Base-by-base conservation (phyloP, 2,888 invertebrate species). In the Anorthoa munda region DNA sequence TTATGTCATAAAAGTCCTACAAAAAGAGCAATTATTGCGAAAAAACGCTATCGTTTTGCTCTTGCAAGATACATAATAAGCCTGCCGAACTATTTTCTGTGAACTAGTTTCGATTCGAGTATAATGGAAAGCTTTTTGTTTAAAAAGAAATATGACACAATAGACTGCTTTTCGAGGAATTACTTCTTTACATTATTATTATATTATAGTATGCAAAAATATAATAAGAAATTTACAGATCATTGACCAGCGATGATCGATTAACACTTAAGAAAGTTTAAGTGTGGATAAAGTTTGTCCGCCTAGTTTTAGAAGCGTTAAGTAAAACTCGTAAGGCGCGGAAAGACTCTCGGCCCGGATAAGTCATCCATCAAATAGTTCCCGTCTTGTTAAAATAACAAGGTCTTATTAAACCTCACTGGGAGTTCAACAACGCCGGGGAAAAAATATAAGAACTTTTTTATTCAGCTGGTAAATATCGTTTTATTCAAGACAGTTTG, bases 321-420 rank as follows among this genome's bases (percentile, higher is more conserved):
- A 94, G 93, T 94, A 93, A 94, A 94, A 94, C 93, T 94, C 86
- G 66, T 81, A 81, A 87, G 85, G 87, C 82, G 80, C 81, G 83
- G 89, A 91, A 93, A 92, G 90, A 92, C 89, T 90, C 89, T 85
- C 87, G 84, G 86, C 87, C 83, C 83, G 85, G 88, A 89, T 90
- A 91, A 92, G 91, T 91, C 93, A 95, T 95, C 93, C 92, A 95
- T 95, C 94, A 95, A 92, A 93, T 91, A 92, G 92, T 92, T 91
- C 77, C 79, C 83, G 84, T 85, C 87, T 88, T 89, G 87, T 89
- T 89, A 90, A 90, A 91, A 90, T 89, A 90, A 89, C 89, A 89
- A 87, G 86, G 84, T 89, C 84, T 87, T 88, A 87, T 87, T 87
- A 89, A 88, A 87, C 84, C 77, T 77, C 77, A 64, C 76, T 69